Conservation (phyloP, 1,140 invertebrate species). For the Drosophila setifemur region DNA sequence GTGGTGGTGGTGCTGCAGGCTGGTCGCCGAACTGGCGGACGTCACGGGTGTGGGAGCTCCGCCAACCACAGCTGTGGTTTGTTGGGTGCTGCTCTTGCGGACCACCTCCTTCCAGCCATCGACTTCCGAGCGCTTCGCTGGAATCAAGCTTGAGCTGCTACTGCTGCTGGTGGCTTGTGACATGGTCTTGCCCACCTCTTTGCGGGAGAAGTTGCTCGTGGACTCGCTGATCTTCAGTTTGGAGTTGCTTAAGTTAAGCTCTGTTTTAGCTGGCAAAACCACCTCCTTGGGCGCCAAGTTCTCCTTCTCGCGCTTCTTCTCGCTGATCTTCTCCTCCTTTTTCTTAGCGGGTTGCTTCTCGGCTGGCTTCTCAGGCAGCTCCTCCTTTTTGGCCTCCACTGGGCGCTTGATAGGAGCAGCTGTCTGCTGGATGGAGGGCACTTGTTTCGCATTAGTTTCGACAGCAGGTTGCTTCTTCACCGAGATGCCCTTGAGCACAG, state of each 20-base stretch:
- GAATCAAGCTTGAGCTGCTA: background rate
- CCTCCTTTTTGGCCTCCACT: slow-evolving; percentile 52
- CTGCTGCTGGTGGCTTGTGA: slow-evolving; percentile 9
- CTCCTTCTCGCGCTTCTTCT: slow-evolving; percentile 79
- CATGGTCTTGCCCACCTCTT: slow-evolving; percentile 10
- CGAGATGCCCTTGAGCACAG: slow-evolving; percentile 32
- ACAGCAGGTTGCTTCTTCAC: slow-evolving; percentile 30
- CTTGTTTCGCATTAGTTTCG: slow-evolving; percentile 19
- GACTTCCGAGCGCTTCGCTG: slow-evolving; percentile 85
- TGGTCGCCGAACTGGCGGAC: slow-evolving; percentile 21
- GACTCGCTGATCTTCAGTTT: slow-evolving; percentile 56
- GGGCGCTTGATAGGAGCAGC: slow-evolving; percentile 39
- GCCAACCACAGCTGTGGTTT: slow-evolving; percentile 38
- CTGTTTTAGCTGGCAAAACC: slow-evolving; percentile 27
- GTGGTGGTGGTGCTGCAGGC: slow-evolving; percentile 35
- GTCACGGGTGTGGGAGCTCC: slow-evolving; percentile 1
- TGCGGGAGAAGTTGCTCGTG: slow-evolving; percentile 46
- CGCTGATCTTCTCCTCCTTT: slow-evolving; percentile 26
- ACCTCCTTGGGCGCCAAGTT: slow-evolving; percentile 80
- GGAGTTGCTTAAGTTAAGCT: slow-evolving; percentile 38
- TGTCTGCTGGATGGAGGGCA: slow-evolving; percentile 12
- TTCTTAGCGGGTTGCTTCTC: slow-evolving; percentile 6
- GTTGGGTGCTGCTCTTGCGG: slow-evolving; percentile 87
- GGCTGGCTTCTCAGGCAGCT: slow-evolving; percentile 11
- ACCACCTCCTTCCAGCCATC: slow-evolving; percentile 99